Percentiles rank a stretch among this genome's conserved stretches.
These are phyloP conservation scores for Strongylocentrotus purpuratus DNA, from an alignment of 35 echinoderm and acorn worm species.

Conservation along the genomic window DNA sequence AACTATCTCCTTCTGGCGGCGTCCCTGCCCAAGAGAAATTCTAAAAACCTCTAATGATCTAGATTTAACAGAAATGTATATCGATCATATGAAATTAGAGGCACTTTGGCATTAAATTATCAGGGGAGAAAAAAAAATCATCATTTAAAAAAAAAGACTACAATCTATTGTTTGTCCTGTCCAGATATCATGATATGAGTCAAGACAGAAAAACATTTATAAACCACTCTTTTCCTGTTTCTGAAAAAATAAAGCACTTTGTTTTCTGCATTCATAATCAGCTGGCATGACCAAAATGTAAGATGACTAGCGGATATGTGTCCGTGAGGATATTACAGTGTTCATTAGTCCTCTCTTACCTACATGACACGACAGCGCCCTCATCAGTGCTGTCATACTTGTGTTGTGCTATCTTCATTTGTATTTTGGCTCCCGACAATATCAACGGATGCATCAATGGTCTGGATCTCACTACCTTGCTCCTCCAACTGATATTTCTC, in stretches of 20 bases:
- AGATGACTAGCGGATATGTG: not conserved
- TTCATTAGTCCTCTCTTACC: not conserved
- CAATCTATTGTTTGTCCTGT: not conserved
- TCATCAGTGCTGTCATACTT: not conserved
- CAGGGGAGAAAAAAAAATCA: not conserved
- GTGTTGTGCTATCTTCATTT: not conserved
- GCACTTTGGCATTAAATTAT: not conserved
- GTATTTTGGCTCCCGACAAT: not conserved
- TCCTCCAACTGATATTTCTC: conserved; percentile 41
- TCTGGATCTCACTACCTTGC: not conserved
- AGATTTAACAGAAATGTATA: not conserved
- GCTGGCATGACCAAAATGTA: not conserved
- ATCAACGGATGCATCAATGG: conserved; percentile 11
- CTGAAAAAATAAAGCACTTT: not conserved
- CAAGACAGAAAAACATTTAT: not conserved
- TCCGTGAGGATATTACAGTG: not conserved
- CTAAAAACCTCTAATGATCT: too few relatives aligned
- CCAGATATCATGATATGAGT: not conserved
- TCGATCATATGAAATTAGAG: not conserved
- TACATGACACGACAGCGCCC: not conserved
- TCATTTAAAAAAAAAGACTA: not conserved
- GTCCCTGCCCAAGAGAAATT: too few relatives aligned
- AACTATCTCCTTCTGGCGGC: too few relatives aligned
- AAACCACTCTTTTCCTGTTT: not conserved
- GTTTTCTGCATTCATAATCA: not conserved